Base-by-base conservation (phyloP, 2,888 invertebrate genomes). In the Phytoseiulus persimilis region DNA sequence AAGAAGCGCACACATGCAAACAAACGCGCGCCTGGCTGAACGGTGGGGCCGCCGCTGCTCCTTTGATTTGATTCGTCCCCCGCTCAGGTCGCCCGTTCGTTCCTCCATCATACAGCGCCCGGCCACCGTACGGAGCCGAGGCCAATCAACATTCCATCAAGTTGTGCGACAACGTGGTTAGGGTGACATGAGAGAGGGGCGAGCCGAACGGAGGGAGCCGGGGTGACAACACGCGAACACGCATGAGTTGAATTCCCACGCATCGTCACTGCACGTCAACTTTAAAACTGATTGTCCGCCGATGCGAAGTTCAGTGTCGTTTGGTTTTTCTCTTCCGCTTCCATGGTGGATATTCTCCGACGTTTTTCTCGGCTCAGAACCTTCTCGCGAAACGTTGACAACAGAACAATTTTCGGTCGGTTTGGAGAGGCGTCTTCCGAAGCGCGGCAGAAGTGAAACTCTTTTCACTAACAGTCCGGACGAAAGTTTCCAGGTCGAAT, bases 91-190 rank as follows among this genome's bases (percentile, higher is more conserved):
- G 65, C 18, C 28, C 14, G 39, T 39, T 39, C 65, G 18, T 65
- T 65, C 18, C 65, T 18, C 65, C 18, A 65, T 3, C 65, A 28
- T 65, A 65, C 18, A 65, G 18, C 28, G 28, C 23, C 18, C 2
- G 65, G 14, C 5, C 65, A 28, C 11, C 18, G 28, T 14, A 65
- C 65, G 65, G 65, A 23, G 65, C 65, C 65, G 65, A 65, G 65
- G 65, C 65, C 65, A 65, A 65, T 65, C 65, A 65, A 65, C 65
- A 65, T 65, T 65, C 65, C 65, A 65, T 65, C 65, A 65, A 65
- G 65, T 65, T 65, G 65, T 65, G 18, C 65, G 65, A 65, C 65
- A 65, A 65, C 65, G 5, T 65, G 28, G 65, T 65, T 65, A 65
- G 65, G 18, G 18, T 65, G 65, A 65, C 65, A 65, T 65, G 5